These are phyloP conservation scores for Gnathonemus longibarbis DNA, from an alignment of 2,113 vertebrate species.

Conservation along the genomic window DNA sequence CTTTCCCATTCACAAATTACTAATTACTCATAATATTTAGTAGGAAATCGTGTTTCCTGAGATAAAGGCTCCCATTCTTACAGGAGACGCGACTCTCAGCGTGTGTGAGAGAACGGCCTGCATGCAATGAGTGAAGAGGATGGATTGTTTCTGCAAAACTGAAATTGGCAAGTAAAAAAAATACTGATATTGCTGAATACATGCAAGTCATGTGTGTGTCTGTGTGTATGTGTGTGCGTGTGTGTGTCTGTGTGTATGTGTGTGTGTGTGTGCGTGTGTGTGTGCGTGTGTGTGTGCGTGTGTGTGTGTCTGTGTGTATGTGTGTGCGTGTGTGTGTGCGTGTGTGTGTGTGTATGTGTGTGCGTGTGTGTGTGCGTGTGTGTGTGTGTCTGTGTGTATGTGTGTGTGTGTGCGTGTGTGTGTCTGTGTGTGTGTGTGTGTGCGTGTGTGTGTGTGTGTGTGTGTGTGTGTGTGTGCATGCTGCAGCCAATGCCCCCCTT, in stretches of 20 bases:
- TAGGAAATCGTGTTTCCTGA: conserved; percentile 46
- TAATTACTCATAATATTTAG: conserved; percentile 57
- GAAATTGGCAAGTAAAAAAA: background rate
- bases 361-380: background rate
- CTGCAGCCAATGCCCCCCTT: background rate
- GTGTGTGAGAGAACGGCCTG: conserved; percentile 2
- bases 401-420: too few species aligned
- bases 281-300: background rate
- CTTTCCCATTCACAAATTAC: conserved; percentile 53
- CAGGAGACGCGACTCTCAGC: conserved; percentile 2
- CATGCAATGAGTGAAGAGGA: background rate
- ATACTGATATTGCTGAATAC: background rate
- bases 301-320: too few species aligned
- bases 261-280: background rate
- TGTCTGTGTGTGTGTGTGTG: background rate
- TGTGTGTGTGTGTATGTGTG: background rate
- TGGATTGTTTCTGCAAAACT: background rate
- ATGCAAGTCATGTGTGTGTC: background rate
- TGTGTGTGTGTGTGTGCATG: background rate
- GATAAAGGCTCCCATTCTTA: conserved; percentile 49
- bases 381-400: background rate
- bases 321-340: too few species aligned
- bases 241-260: background rate
- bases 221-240: background rate
- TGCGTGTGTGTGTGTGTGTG: background rate